Percentiles rank a stretch among this genome's conserved stretches.
Evolutionary conservation across 2,888 invertebrate species (phyloP).

Genomic region (Heteromyza rotundicornis): DNA sequence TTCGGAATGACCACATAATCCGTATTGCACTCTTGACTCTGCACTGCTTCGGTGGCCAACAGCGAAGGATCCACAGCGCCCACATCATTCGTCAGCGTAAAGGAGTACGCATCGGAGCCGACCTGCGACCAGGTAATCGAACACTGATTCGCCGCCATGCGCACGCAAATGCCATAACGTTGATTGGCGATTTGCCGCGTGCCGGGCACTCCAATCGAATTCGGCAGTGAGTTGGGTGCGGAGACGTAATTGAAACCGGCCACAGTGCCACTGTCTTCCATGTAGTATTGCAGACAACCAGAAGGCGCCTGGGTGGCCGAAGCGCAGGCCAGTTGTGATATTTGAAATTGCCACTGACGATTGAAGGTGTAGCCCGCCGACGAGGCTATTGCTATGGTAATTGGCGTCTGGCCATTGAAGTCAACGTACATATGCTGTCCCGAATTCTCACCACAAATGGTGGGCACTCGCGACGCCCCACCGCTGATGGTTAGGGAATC

Average conservation of each 20-base stretch:
- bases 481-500: conserved; percentile 77
- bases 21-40: conserved; percentile 69
- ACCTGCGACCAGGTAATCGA: conserved; percentile 72
- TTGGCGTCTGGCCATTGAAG: conserved; percentile 72
- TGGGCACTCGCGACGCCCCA: conserved; percentile 71
- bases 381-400: conserved; percentile 73
- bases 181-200: conserved; percentile 75
- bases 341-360: conserved; percentile 77
- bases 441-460: conserved; percentile 80
- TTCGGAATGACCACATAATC: conserved; percentile 80
- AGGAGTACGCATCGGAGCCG: conserved; percentile 67
- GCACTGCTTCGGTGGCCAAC: conserved; percentile 68
- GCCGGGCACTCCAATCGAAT: conserved; percentile 67
- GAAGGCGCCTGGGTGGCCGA: conserved; percentile 75
- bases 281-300: conserved; percentile 80
- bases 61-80: conserved; percentile 69
- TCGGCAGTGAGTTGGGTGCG: conserved; percentile 66
- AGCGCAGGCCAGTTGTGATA: conserved; percentile 76
- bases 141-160: conserved; percentile 76
- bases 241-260: conserved; percentile 79
- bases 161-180: conserved; percentile 80
- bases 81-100: conserved; percentile 75
- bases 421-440: conserved; percentile 81
- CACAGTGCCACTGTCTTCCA: conserved; percentile 69
- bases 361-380: conserved; percentile 67